These are phyloP conservation scores for Zoanthus sansibaricus DNA, from an alignment of 92 coral and sea anemone genomes.

Conservation along the genomic window DNA sequence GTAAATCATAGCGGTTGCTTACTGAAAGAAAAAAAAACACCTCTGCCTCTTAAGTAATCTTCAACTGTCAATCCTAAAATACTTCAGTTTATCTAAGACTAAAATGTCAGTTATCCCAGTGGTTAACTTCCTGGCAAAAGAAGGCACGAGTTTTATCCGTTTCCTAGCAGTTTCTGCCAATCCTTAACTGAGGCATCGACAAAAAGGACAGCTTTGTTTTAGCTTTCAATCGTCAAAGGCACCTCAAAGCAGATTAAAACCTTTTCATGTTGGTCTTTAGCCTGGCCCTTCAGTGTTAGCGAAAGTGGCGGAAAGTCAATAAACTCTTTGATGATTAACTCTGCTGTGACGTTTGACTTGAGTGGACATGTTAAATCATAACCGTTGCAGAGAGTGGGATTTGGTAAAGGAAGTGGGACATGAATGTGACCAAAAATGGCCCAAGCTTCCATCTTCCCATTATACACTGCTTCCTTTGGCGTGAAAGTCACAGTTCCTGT, in stretches of 20 bases:
- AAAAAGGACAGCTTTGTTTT: background rate
- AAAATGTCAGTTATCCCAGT: no score
- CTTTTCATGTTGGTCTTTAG: conserved; percentile 17
- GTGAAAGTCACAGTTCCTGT: conserved; percentile 31
- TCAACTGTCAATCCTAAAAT: no score
- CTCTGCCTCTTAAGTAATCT: no score
- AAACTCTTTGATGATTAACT: conserved; percentile 23
- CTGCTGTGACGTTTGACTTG: conserved; percentile 22
- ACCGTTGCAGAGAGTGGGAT: conserved; percentile 36
- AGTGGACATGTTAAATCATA: conserved; percentile 30
- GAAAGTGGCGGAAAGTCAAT: conserved; percentile 41
- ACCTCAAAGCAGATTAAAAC: conserved; percentile 38
- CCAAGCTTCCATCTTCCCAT: conserved; percentile 34
- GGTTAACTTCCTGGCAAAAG: no score
- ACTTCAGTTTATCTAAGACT: no score
- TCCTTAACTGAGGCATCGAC: no score
- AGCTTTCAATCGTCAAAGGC: conserved; percentile 11
- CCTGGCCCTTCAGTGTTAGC: conserved; percentile 12
- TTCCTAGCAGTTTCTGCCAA: no score
- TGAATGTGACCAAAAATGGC: conserved; percentile 23
- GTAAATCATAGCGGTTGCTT: no score
- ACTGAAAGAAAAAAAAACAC: no score
- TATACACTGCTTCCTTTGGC: conserved; percentile 24
- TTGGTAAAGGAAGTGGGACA: conserved; percentile 19
- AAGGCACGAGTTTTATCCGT: no score